Evolutionary conservation across 2,113 vertebrate genomes (phyloP), one percentile per base, ranked within the genome.

Genomic region (Solea solea): DNA sequence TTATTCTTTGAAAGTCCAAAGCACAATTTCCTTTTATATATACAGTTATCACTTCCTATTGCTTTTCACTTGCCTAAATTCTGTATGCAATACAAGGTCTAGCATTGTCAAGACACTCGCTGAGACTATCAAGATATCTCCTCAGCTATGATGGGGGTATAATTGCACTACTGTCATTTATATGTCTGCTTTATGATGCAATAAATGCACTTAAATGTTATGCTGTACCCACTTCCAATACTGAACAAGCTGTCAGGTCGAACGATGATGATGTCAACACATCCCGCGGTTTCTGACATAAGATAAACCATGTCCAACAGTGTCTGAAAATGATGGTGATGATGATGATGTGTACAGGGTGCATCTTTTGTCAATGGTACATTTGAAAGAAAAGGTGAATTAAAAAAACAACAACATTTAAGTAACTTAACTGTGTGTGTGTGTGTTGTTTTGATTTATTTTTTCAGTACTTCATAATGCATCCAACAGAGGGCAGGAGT

Each of bases 41-140:
- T 62, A 21, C 21, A 69, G 64, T 80, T 85, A 75, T 89, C 11
- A 74, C 79, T 85, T 84, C 58, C 71, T 86, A 53, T 83, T 86
- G 70, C n/a, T 72, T 91, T 84, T 80, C 64, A 86, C 80, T 82
- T 72, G 62, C 74, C 86, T 88, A 86, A 87, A 93, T 88, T 92
- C 87, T 89, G 86, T 93, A 94, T 92, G 93, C 94, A 93, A 94
- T 92, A 93, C 81, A 86, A 91, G 89, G 89, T 87, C 82, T 84
- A 87, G 71, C 85, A 88, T 80, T 86, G 72, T 85, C 55, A n/a
- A 87, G 68, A 89, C 71, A 86, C 83, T 78, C 74, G 85, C 87
- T 88, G 77, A 88, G 90, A 90, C 87, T 91, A 90, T 89, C 86
- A 86, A 84, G 68, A 58, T 78, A 83, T 81, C 81, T 87, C 84